Conservation (phyloP, 1,140 invertebrate genomes). For the Drosophila saltans region DNA sequence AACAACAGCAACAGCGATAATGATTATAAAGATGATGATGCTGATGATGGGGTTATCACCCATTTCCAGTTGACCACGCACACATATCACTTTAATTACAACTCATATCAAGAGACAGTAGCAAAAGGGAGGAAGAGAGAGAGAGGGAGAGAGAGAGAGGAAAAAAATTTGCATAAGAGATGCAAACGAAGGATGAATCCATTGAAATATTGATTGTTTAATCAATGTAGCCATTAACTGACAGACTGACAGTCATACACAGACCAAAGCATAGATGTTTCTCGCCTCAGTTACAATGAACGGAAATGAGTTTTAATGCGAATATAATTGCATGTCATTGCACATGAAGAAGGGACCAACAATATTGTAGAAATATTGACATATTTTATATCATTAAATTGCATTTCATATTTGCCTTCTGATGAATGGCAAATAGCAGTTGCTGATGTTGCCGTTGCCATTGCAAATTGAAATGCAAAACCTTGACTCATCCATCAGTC, state of each 20-base stretch:
- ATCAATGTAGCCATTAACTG: constrained; percentile 61
- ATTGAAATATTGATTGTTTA: constrained; percentile 68
- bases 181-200: constrained; percentile 30
- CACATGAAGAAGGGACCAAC: constrained; percentile 19
- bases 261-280: constrained; percentile 51
- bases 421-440: constrained; percentile 47
- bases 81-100: constrained; percentile 75
- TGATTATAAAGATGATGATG: constrained; percentile 31
- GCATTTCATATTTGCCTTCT: constrained; percentile 58
- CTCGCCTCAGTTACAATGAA: constrained; percentile 65
- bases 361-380: constrained; percentile 58
- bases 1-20: not conserved
- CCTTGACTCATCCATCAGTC: constrained; percentile 47
- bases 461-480: constrained; percentile 53
- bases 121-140: constrained; percentile 3
- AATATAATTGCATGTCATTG: constrained; percentile 77
- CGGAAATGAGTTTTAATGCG: constrained; percentile 72
- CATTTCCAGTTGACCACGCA: constrained; percentile 42
- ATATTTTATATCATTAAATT: constrained; percentile 67
- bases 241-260: constrained; percentile 14
- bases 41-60: constrained; percentile 45
- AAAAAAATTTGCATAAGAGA: constrained; percentile 45
- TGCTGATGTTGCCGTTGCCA: constrained; percentile 33
- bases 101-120: constrained; percentile 27
- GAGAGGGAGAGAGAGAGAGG: not conserved